Evolutionary conservation across 1,140 invertebrate species (phyloP).

Genomic region (Heliothis virescens): DNA sequence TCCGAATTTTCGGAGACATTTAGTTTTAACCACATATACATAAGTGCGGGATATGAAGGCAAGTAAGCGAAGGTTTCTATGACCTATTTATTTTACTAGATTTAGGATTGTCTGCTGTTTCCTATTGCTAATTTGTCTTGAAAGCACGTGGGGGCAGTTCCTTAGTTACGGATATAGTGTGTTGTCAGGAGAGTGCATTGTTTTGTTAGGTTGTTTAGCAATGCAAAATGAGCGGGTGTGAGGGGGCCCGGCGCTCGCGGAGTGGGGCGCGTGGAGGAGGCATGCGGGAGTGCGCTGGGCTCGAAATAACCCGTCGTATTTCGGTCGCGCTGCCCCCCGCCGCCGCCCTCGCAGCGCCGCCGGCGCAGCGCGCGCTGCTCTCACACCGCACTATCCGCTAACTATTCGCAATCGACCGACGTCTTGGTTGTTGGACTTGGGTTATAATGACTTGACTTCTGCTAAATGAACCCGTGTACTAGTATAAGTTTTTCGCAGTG

Average conservation of each 20-base stretch:
- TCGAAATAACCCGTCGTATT: constrained; percentile 82
- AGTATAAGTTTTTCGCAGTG: constrained; percentile 83
- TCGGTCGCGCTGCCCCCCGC: constrained; percentile 74
- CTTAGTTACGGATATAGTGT: not conserved
- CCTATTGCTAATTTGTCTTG: not conserved
- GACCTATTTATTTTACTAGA: too few relatives aligned
- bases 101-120: too few relatives aligned
- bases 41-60: too few relatives aligned
- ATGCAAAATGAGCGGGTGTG: constrained; percentile 28
- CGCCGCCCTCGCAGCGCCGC: constrained; percentile 69
- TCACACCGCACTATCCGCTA: constrained; percentile 89
- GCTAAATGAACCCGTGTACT: constrained; percentile 90
- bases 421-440: constrained; percentile 94
- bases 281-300: constrained; percentile 70
- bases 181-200: constrained; percentile 21
- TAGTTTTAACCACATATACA: too few relatives aligned
- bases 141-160: not conserved
- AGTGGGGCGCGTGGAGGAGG: constrained; percentile 56
- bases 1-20: too few relatives aligned
- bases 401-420: constrained; percentile 95
- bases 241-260: constrained; percentile 47
- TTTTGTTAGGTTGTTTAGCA: constrained; percentile 38
- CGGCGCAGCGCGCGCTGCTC: constrained; percentile 67
- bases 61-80: too few relatives aligned
- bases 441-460: constrained; percentile 94